Evolutionary conservation across 2,113 vertebrate species (phyloP).

Genomic region (Corvus cornix): DNA sequence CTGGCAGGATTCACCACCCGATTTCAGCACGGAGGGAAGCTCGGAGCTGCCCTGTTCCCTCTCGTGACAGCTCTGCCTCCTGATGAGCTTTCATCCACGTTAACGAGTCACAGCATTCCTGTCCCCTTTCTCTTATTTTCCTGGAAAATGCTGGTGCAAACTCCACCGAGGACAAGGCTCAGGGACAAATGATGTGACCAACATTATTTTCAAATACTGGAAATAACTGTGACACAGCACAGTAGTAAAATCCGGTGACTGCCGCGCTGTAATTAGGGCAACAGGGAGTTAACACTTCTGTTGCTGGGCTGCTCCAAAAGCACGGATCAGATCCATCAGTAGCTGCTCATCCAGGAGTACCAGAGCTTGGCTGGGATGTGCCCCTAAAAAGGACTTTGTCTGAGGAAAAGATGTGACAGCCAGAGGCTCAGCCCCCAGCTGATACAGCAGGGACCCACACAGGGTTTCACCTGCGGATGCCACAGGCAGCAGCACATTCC

Average conservation of each 20-base stretch:
- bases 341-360: neutral
- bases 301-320: neutral
- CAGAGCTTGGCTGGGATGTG: neutral
- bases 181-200: neutral
- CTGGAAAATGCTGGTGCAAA: neutral
- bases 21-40: neutral
- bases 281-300: neutral
- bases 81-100: fast-evolving
- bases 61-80: neutral
- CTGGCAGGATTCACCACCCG: neutral
- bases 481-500: fast-evolving
- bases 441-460: neutral
- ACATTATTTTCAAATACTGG: neutral
- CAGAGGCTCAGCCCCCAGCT: neutral
- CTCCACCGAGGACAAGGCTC: neutral
- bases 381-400: neutral
- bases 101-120: neutral
- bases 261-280: conserved; percentile 11
- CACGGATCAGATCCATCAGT: fast-evolving
- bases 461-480: fast-evolving
- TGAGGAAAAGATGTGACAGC: neutral
- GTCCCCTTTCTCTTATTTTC: neutral
- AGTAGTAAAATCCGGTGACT: neutral
- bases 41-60: neutral
- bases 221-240: neutral